Conservation (phyloP, 2,113 vertebrate genomes). For the Mastomys coucha region DNA sequence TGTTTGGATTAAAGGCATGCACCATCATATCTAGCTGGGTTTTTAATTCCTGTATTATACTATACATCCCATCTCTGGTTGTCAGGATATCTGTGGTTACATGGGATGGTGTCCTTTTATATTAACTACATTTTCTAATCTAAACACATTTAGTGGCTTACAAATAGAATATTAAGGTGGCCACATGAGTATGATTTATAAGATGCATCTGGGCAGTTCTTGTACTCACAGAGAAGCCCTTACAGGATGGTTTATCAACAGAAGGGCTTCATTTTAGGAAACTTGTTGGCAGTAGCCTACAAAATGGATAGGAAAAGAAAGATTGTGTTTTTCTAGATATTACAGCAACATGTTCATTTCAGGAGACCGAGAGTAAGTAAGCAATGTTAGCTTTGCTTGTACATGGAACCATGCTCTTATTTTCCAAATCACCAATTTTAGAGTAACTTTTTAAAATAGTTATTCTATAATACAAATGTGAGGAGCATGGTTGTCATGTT, state of each 20-base stretch:
- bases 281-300: background rate
- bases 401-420: background rate
- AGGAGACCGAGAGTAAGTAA: background rate
- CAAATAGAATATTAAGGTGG: conserved; percentile 45
- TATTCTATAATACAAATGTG: background rate
- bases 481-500: background rate
- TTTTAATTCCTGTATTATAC: background rate
- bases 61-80: background rate
- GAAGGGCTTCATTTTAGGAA: background rate
- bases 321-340: conserved; percentile 23
- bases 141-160: conserved; percentile 30
- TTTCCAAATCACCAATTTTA: conserved; percentile 9
- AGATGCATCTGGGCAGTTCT: background rate
- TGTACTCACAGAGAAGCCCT: background rate
- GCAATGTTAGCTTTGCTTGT: background rate
- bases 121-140: background rate
- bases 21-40: background rate
- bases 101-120: background rate
- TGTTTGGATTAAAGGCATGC: background rate
- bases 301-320: background rate
- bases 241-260: background rate
- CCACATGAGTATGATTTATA: conserved; percentile 13
- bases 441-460: conserved; percentile 39
- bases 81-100: background rate
- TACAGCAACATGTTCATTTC: background rate